Evolutionary conservation across 2,888 invertebrate species (phyloP), one percentile per base, ranked within the genome.

Genomic region (Sabatieria punctata): DNA sequence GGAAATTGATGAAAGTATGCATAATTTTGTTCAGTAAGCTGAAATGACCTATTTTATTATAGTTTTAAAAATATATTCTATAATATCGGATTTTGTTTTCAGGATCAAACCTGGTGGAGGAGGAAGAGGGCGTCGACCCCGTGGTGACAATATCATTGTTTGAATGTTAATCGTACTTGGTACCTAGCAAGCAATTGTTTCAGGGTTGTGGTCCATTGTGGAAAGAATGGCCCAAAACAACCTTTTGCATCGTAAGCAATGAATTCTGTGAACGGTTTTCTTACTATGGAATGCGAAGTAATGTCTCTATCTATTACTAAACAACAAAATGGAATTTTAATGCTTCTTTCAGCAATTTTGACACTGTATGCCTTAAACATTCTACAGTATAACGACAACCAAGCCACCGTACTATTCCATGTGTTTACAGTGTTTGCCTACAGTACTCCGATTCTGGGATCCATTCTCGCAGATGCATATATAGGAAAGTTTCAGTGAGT

Each of bases 221-320:
- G 6, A 15, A 4, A n/a, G n/a, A n/a, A 40, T 91, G 88, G 63
- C 91, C 93, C 0, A 81, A 77, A 65, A 76, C 85, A 19, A 80
- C 91, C 19, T 82, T 79, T 59, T 89, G 88, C 71, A 93, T 95
- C 61, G 75, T 95, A 55, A 79, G 79, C 68, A 93, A 88, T 78
- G 95, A 95, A 68, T 91, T 95, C 70, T 95, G 93, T 70, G 95
- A 95, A 70, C 75, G 93, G 59, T 95, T 95, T 71, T 84, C 82
- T 51, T 95, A 77, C 69, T 95, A 93, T 79, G 95, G 95, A 65
- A 83, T 89, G 80, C 79, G 84, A 76, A 81, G 88, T 89, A 74
- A 78, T 80, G 72, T 25, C 35, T 2, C 25, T 19, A 19, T 37
- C 22, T 15, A 30, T 23, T n/a, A 21, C 39, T n/a, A n/a, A n/a